A percentile compares a stretch with the other conserved stretches of the same genome.
Evolutionary conservation across 1,140 invertebrate genomes (phyloP).

Genomic region (Argopecten irradians): DNA sequence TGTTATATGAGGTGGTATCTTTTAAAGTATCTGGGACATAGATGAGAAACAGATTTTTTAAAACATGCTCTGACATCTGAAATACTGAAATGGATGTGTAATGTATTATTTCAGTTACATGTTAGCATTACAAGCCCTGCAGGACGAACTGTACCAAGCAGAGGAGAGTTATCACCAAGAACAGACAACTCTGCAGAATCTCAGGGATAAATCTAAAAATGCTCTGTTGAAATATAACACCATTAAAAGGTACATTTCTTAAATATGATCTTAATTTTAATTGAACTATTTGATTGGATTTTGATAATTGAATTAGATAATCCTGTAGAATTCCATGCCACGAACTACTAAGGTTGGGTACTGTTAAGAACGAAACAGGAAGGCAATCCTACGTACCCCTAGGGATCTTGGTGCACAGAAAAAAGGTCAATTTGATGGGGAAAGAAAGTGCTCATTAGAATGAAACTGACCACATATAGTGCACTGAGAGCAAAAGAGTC

Average conservation of each 20-base stretch:
- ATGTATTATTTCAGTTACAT: slow-evolving; percentile 50
- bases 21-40: no score
- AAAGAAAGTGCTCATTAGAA: no score
- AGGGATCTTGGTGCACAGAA: no score
- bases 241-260: slow-evolving; percentile 58
- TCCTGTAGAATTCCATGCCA: not conserved
- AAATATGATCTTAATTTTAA: not conserved
- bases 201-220: slow-evolving; percentile 58
- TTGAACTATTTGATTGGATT: not conserved
- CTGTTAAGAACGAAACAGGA: no score
- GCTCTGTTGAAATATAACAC: slow-evolving; percentile 56
- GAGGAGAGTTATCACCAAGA: slow-evolving; percentile 51
- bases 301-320: no score
- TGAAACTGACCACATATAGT: no score
- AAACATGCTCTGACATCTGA: not conserved
- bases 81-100: not conserved
- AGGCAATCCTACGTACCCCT: no score
- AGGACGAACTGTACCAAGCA: slow-evolving; percentile 53
- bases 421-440: no score
- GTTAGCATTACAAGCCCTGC: slow-evolving; percentile 55
- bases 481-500: no score
- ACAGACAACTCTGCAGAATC: slow-evolving; percentile 51
- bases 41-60: no score
- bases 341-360: no score
- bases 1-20: no score